Percentiles rank a stretch among this genome's conserved stretches.
Conservation (phyloP, 2,888 invertebrate species). For the Eupelmus urozonus region DNA sequence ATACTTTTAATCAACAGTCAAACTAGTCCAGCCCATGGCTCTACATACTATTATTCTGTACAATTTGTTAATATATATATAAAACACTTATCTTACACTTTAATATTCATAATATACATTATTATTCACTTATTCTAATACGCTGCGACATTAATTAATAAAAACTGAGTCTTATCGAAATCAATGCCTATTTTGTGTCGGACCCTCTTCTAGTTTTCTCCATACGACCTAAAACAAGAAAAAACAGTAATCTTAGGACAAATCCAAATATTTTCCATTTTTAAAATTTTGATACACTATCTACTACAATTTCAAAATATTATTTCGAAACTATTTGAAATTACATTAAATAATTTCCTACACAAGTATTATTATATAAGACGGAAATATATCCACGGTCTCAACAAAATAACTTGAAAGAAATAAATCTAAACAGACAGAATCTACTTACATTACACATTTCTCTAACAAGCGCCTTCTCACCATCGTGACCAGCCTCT, state of each 20-base stretch:
- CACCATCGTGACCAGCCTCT: conserved; percentile 86
- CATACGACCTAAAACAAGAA: conserved; percentile 85
- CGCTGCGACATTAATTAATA: neutral
- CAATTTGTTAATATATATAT: conserved; percentile 49
- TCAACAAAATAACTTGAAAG: no score
- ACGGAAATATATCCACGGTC: neutral
- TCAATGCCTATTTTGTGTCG: conserved; percentile 79
- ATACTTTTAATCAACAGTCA: conserved; percentile 55
- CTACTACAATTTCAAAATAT: neutral
- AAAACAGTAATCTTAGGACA: neutral
- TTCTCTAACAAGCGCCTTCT: conserved; percentile 94
- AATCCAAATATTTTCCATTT: no score
- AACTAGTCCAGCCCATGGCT: conserved; percentile 39
- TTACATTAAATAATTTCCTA: neutral
- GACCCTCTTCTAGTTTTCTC: conserved; percentile 92
- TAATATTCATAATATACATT: conserved; percentile 14
- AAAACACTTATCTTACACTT: conserved; percentile 45
- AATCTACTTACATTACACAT: conserved; percentile 92
- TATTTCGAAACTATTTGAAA: neutral
- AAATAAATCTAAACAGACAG: no score
- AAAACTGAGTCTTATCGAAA: conserved; percentile 5
- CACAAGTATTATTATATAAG: neutral
- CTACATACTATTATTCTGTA: conserved; percentile 47
- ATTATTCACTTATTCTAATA: conserved; percentile 4
- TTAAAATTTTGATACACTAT: no score